These are phyloP conservation scores for Linyphia triangularis DNA, from an alignment of 2,888 invertebrate species.

Conservation along the genomic window DNA sequence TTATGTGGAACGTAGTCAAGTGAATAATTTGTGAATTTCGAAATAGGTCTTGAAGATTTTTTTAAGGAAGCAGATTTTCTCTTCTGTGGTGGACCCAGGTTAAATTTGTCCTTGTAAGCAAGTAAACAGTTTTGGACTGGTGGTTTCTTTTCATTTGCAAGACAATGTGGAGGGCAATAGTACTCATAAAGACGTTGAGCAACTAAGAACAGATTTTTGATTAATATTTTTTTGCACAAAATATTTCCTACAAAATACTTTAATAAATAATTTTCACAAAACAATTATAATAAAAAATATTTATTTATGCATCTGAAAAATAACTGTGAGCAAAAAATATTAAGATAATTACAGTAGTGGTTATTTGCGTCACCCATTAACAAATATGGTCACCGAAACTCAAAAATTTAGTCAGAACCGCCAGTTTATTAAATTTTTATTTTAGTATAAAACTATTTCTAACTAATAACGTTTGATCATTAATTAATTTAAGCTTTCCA, in stretches of 20 bases:
- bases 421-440: no score
- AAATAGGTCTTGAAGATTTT: background rate
- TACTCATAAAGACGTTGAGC: background rate
- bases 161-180: constrained; percentile 31
- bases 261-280: no score
- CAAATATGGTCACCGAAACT: no score
- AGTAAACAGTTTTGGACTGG: background rate
- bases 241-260: no score
- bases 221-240: background rate
- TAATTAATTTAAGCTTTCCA: no score
- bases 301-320: background rate
- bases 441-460: no score
- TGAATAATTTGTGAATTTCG: constrained; percentile 30
- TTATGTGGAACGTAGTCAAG: constrained; percentile 28
- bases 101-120: constrained; percentile 21
- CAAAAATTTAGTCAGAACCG: no score
- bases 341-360: background rate
- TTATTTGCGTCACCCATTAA: no score
- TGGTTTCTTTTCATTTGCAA: background rate
- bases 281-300: background rate
- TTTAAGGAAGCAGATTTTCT: background rate
- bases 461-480: no score
- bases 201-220: background rate
- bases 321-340: background rate
- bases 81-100: constrained; percentile 23